Conservation (phyloP, 2,888 invertebrate species). For the Drosophila helvetica region DNA sequence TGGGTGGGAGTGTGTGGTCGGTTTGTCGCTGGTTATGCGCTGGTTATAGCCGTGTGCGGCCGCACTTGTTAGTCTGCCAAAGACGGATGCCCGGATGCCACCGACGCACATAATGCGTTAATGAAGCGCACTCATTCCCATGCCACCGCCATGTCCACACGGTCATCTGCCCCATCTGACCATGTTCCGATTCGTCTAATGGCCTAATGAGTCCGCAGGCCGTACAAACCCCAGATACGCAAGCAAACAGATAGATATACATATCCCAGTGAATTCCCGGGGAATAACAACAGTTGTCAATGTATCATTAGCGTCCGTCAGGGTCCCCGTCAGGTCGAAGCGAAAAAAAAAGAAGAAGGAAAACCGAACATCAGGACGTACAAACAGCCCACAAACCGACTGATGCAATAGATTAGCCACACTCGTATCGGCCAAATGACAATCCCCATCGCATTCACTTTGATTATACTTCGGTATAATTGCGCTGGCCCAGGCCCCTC, state of each 20-base stretch:
- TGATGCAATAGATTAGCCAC: conserved; percentile 53
- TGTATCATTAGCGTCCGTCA: conserved; percentile 57
- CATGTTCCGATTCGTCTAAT: conserved; percentile 45
- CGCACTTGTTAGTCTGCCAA: conserved; percentile 31
- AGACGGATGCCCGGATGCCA: conserved; percentile 42
- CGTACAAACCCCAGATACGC: conserved; percentile 33
- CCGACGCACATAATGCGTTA: conserved; percentile 51
- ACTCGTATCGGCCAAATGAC: conserved; percentile 49
- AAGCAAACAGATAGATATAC: conserved; percentile 19
- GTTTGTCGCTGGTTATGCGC: conserved; percentile 55
- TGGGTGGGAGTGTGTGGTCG: conserved; percentile 19
- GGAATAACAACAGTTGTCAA: conserved; percentile 64
- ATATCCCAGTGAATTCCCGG: conserved; percentile 3
- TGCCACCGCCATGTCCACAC: conserved; percentile 14
- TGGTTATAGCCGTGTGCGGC: conserved; percentile 10
- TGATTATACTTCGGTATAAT: conserved; percentile 45
- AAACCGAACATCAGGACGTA: neutral
- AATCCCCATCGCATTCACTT: conserved; percentile 39
- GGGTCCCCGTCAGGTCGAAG: conserved; percentile 11
- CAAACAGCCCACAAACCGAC: conserved; percentile 25
- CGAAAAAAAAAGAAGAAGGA: neutral
- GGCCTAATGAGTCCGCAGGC: conserved; percentile 45
- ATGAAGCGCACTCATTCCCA: conserved; percentile 50
- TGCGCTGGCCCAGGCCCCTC: conserved; percentile 18
- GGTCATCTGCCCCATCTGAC: conserved; percentile 21